These are phyloP conservation scores for Eudyptes chrysolophus DNA, from an alignment of 2,113 vertebrate genomes.

Conservation along the genomic window DNA sequence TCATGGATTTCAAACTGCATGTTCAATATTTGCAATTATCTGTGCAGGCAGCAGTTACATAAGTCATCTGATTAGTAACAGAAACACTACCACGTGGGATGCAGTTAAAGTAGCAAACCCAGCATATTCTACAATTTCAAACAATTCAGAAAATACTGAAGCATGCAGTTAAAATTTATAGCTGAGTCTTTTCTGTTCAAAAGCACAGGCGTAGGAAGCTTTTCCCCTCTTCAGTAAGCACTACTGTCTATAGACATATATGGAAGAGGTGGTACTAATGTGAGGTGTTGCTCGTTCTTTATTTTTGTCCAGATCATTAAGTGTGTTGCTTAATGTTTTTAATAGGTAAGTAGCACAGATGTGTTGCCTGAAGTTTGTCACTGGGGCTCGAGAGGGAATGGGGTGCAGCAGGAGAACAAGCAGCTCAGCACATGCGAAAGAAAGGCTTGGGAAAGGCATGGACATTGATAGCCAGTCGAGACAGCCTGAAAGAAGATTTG, in stretches of 20 bases:
- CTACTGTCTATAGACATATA: neutral
- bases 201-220: neutral
- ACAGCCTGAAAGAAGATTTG: conserved; percentile 45
- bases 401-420: neutral
- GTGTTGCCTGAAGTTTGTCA: neutral
- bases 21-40: conserved; percentile 60
- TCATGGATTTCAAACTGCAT: conserved; percentile 53
- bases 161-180: neutral
- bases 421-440: neutral
- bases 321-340: conserved; percentile 44
- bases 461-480: neutral
- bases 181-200: neutral
- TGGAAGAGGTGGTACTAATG: neutral
- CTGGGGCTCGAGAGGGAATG: neutral
- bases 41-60: conserved; percentile 22
- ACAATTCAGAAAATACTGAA: conserved; percentile 5
- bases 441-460: conserved; percentile 8
- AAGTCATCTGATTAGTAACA: conserved; percentile 17
- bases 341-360: neutral
- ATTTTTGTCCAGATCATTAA: conserved; percentile 47
- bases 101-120: neutral
- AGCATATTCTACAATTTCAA: neutral
- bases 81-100: neutral
- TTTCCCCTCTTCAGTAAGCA: neutral
- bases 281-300: conserved; percentile 11